phyloP scores from a whole-genome alignment of 2,888 invertebrate genomes.

The Machimus rusticus region DNA sequence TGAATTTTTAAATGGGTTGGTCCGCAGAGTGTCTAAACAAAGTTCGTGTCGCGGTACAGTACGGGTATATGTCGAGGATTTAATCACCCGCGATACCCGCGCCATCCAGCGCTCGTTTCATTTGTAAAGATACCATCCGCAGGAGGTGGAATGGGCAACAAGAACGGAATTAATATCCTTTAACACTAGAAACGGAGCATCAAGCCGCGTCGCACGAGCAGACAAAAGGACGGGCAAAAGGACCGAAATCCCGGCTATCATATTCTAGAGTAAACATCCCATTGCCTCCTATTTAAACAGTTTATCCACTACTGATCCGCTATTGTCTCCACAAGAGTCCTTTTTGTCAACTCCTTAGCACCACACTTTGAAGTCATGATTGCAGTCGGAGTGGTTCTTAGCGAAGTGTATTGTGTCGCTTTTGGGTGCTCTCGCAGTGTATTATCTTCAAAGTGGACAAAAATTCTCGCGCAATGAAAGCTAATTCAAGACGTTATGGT shows the following conservation, averaged over 20 bases:
- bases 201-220: not conserved
- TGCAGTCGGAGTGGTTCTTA: slow-evolving; percentile 45
- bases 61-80: not conserved
- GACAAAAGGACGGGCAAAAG: not conserved
- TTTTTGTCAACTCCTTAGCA: slow-evolving; percentile 40
- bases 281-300: slow-evolving; percentile 47
- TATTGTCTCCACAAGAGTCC: slow-evolving; percentile 27
- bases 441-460: slow-evolving; percentile 44
- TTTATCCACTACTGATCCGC: slow-evolving; percentile 42
- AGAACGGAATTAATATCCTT: slow-evolving; percentile 36
- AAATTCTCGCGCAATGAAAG: slow-evolving; percentile 47
- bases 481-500: slow-evolving; percentile 46
- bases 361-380: slow-evolving; percentile 46
- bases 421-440: slow-evolving; percentile 38
- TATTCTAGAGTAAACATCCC: slow-evolving; percentile 46
- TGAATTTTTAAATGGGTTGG: not conserved
- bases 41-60: not conserved
- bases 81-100: not conserved
- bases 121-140: slow-evolving; percentile 6
- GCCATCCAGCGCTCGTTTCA: not conserved
- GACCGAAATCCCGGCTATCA: slow-evolving; percentile 37
- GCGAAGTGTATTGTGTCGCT: slow-evolving; percentile 37
- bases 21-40: not conserved
- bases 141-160: slow-evolving; percentile 17
- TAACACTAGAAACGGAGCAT: slow-evolving; percentile 1